phyloP scores from a whole-genome alignment of 2,113 vertebrate species.

The Amia ocellicauda region DNA sequence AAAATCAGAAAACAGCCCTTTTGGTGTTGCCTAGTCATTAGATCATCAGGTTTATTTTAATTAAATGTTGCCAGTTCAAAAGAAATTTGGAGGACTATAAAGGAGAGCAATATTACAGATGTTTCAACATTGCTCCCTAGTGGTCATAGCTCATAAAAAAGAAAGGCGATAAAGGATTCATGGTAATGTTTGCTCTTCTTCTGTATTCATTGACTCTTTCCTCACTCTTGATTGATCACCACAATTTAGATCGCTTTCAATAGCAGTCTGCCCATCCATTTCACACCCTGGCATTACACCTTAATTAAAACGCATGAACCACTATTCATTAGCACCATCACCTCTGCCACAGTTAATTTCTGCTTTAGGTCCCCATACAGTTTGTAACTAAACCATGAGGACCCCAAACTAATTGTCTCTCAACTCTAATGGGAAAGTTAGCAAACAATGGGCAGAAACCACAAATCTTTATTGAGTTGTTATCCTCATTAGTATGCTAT shows the following conservation, averaged over 20 bases:
- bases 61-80: too few species aligned
- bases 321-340: neutral
- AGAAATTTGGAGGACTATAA: too few species aligned
- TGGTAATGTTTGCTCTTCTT: neutral
- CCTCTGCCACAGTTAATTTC: neutral
- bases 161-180: neutral
- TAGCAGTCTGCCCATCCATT: neutral
- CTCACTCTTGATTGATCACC: too few species aligned
- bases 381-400: neutral
- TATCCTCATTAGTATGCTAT: constrained; percentile 10
- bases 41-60: too few species aligned
- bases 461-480: constrained; percentile 8
- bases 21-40: too few species aligned
- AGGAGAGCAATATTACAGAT: neutral
- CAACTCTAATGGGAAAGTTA: neutral
- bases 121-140: constrained; percentile 5
- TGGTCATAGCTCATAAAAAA: neutral
- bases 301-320: neutral
- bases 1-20: too few species aligned
- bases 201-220: neutral
- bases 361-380: neutral
- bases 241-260: neutral
- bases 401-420: neutral
- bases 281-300: neutral
- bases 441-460: neutral